phyloP scores from a whole-genome alignment of 2,888 invertebrate genomes.

The Drosophila neotestacea region DNA sequence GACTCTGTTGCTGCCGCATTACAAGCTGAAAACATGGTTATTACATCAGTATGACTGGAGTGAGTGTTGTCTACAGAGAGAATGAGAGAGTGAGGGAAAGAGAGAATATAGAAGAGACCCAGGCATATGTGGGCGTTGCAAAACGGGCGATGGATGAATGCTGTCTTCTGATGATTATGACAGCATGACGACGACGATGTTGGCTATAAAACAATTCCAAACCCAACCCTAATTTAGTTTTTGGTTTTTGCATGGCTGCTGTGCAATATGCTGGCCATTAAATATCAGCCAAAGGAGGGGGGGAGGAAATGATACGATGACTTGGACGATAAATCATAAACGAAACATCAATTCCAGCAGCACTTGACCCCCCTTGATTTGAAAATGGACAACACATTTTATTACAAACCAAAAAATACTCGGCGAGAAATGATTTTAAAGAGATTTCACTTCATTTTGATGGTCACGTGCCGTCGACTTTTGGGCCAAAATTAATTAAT shows the following conservation, averaged over 20 bases:
- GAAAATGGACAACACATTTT: slow-evolving; percentile 19
- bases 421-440: slow-evolving; percentile 19
- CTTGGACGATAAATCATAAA: slow-evolving; percentile 84
- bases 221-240: slow-evolving; percentile 66
- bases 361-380: slow-evolving; percentile 82
- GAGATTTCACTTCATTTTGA: slow-evolving; percentile 13
- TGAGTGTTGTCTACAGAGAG: slow-evolving; percentile 40
- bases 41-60: slow-evolving; percentile 80
- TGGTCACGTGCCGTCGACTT: slow-evolving; percentile 62
- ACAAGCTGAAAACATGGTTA: slow-evolving; percentile 84
- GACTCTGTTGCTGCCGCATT: slow-evolving; percentile 75
- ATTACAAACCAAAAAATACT: neutral
- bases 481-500: slow-evolving; percentile 72
- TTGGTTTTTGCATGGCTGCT: slow-evolving; percentile 79
- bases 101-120: slow-evolving; percentile 3
- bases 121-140: slow-evolving; percentile 74
- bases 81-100: slow-evolving; percentile 11
- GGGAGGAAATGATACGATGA: slow-evolving; percentile 57
- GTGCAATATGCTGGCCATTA: slow-evolving; percentile 80
- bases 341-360: slow-evolving; percentile 85
- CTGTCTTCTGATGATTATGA: slow-evolving; percentile 81
- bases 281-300: slow-evolving; percentile 15
- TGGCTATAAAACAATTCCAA: slow-evolving; percentile 31
- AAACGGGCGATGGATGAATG: slow-evolving; percentile 66
- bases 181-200: slow-evolving; percentile 73